These are phyloP conservation scores for Diplogasteroides magnus DNA, from an alignment of 1,140 invertebrate genomes.

Conservation along the genomic window DNA sequence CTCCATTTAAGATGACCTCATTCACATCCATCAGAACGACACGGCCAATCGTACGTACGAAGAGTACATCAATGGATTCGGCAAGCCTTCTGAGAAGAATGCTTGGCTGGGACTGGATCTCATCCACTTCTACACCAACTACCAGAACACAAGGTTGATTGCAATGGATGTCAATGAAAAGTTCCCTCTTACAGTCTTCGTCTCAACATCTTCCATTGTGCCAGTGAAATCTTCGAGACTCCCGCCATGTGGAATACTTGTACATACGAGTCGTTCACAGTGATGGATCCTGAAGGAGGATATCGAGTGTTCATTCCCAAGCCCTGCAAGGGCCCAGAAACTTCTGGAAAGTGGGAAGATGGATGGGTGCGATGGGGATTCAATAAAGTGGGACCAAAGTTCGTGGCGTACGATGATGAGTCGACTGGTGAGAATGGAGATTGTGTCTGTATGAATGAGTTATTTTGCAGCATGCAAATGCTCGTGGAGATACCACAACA, in stretches of 20 bases:
- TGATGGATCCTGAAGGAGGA: constrained; percentile 16
- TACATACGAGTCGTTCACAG: constrained; percentile 26
- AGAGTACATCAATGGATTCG: constrained; percentile 28
- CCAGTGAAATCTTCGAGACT: constrained; percentile 12
- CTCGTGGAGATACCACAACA: constrained; percentile 27
- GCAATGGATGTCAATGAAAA: no score
- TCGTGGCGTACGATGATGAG: constrained; percentile 23
- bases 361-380: constrained; percentile 34
- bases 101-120: constrained; percentile 29
- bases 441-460: not conserved
- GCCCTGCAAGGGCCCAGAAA: no score
- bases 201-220: constrained; percentile 25
- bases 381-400: constrained; percentile 20
- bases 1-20: not conserved
- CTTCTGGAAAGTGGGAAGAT: constrained; percentile 21
- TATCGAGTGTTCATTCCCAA: no score
- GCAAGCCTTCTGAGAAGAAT: not conserved
- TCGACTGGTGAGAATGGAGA: constrained; percentile 1
- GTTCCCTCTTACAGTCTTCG: no score
- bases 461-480: constrained; percentile 22
- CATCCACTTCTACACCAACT: constrained; percentile 21
- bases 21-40: not conserved
- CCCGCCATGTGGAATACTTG: constrained; percentile 24
- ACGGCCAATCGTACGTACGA: not conserved
- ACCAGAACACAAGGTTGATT: constrained; percentile 15